Conservation (phyloP, 2,888 invertebrate genomes). For the Tiliacea citrago region DNA sequence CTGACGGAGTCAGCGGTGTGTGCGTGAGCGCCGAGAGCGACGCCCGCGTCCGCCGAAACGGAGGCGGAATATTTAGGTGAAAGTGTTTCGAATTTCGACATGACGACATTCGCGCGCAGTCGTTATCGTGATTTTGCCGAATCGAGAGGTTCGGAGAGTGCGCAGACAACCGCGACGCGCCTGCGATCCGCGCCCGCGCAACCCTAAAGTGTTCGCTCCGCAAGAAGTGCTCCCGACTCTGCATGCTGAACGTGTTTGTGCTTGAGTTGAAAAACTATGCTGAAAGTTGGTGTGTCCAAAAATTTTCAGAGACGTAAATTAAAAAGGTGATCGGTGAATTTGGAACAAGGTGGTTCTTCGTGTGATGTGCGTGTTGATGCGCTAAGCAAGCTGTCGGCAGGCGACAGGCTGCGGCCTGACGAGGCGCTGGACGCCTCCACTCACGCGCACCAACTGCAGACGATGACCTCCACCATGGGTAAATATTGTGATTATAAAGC, state of each 20-base stretch:
- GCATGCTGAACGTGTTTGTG: slow-evolving; percentile 83
- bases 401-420: slow-evolving; percentile 85
- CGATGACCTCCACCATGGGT: slow-evolving; percentile 90
- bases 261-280: slow-evolving; percentile 85
- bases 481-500: slow-evolving; percentile 74
- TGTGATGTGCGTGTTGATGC: slow-evolving; percentile 85
- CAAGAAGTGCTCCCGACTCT: slow-evolving; percentile 83
- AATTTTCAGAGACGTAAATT: slow-evolving; percentile 86
- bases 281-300: slow-evolving; percentile 84
- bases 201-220: slow-evolving; percentile 76
- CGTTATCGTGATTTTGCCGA: slow-evolving; percentile 91
- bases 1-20: slow-evolving; percentile 85
- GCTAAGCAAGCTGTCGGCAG: slow-evolving; percentile 86
- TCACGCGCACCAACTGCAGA: slow-evolving; percentile 86
- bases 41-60: slow-evolving; percentile 90
- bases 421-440: slow-evolving; percentile 87
- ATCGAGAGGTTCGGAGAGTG: slow-evolving; percentile 88
- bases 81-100: slow-evolving; percentile 91
- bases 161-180: slow-evolving; percentile 75
- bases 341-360: slow-evolving; percentile 79
- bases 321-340: slow-evolving; percentile 86
- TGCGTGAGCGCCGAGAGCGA: slow-evolving; percentile 90
- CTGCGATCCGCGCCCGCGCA: slow-evolving; percentile 73
- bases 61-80: slow-evolving; percentile 91
- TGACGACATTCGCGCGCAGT: slow-evolving; percentile 91